phyloP scores from a whole-genome alignment of 1,140 invertebrate species.

The Zeugodacus cucurbitae region DNA sequence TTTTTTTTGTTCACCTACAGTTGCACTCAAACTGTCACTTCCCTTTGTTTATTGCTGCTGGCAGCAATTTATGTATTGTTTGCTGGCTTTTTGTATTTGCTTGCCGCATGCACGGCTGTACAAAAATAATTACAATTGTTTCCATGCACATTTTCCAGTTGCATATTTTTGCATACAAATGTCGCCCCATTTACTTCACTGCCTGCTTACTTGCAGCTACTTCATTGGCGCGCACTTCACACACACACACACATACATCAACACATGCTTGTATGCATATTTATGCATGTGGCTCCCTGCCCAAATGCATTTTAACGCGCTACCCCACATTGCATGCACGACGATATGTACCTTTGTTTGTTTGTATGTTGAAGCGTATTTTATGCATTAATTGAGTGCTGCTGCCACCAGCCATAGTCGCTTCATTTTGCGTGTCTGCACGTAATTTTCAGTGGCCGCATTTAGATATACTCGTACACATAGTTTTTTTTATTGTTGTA shows the following conservation, averaged over 20 bases:
- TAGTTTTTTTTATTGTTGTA: neutral
- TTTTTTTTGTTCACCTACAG: neutral
- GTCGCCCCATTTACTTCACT: neutral
- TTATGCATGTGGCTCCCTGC: neutral
- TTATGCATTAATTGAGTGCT: neutral
- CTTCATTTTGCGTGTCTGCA: constrained; percentile 1
- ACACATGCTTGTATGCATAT: neutral
- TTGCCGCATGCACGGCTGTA: neutral
- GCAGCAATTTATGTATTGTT: neutral
- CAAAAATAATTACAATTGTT: neutral
- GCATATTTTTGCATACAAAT: neutral
- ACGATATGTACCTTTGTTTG: neutral
- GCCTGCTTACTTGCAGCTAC: neutral
- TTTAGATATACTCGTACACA: neutral
- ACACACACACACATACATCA: neutral
- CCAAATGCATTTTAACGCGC: neutral
- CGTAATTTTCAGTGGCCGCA: neutral
- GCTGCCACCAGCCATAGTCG: no score
- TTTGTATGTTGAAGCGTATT: neutral
- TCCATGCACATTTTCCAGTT: neutral
- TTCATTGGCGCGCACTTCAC: neutral
- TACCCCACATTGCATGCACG: neutral
- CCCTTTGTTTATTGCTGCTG: neutral
- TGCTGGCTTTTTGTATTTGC: neutral
- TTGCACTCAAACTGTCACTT: neutral